A percentile compares a stretch with the other conserved stretches of the same genome.
These are phyloP conservation scores for Centropus unirufus DNA, from an alignment of 2,113 vertebrate species.

Conservation along the genomic window DNA sequence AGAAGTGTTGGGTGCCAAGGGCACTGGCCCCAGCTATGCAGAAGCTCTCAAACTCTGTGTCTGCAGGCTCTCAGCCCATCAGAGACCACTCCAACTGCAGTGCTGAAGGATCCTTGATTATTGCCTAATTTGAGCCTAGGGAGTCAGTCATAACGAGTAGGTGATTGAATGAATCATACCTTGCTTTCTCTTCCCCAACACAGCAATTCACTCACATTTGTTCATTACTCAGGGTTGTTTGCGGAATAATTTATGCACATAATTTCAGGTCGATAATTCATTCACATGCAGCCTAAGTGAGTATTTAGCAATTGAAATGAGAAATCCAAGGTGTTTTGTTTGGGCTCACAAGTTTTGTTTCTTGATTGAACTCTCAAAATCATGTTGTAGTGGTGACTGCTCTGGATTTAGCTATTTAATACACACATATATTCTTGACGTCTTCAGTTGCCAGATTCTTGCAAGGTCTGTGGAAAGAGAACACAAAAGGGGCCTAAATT, in stretches of 20 bases:
- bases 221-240: conserved; percentile 67
- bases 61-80: neutral
- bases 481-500: conserved; percentile 4
- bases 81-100: neutral
- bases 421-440: neutral
- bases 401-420: conserved; percentile 25
- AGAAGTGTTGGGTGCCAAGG: neutral
- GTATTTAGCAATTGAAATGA: conserved; percentile 61
- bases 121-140: conserved; percentile 56
- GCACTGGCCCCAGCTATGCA: neutral
- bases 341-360: conserved; percentile 58
- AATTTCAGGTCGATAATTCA: conserved; percentile 35
- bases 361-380: conserved; percentile 52
- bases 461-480: neutral
- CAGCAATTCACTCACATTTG: conserved; percentile 58
- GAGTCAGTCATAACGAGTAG: conserved; percentile 51
- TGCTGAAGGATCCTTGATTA: conserved; percentile 49
- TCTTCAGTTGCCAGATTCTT: neutral
- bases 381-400: conserved; percentile 4
- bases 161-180: conserved; percentile 55
- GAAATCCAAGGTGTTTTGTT: conserved; percentile 59
- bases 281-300: conserved; percentile 38
- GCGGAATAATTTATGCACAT: conserved; percentile 66
- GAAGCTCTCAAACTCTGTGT: neutral
- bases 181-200: conserved; percentile 21